Conservation (phyloP, 1,140 invertebrate genomes). For the Musca vetustissima region DNA sequence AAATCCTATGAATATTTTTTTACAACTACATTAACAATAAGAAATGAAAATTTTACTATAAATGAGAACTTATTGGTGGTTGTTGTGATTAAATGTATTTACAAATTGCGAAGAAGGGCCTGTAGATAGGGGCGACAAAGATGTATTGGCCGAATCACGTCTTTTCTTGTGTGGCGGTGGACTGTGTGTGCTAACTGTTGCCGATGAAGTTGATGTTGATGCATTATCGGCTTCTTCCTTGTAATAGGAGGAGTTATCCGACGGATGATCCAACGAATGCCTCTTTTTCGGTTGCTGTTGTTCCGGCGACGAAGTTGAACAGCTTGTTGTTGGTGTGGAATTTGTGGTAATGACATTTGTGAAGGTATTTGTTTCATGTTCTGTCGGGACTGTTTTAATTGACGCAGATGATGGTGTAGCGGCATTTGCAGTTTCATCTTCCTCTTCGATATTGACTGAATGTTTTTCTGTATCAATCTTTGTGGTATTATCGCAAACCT, state of each 20-base stretch:
- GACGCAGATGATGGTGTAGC: conserved; percentile 44
- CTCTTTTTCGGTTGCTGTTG: conserved; percentile 1
- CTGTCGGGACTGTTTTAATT: conserved; percentile 36
- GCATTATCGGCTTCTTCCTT: not conserved
- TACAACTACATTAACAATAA: no score
- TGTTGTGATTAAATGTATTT: no score
- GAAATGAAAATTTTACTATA: no score
- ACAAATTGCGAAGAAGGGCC: no score
- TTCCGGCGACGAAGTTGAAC: not conserved
- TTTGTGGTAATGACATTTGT: not conserved
- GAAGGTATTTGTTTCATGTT: conserved; percentile 36
- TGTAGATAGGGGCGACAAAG: no score
- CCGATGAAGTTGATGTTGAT: not conserved
- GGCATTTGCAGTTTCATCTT: conserved; percentile 20
- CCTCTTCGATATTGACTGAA: conserved; percentile 7
- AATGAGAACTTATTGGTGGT: no score
- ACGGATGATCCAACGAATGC: not conserved
- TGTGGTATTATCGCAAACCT: not conserved
- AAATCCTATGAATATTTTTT: no score
- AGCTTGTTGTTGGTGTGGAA: no score
- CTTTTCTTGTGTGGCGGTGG: conserved; percentile 21
- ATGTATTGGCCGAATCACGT: not conserved
- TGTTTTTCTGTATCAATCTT: conserved; percentile 28
- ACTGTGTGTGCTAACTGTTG: not conserved
- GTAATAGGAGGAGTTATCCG: not conserved